phyloP scores from a whole-genome alignment of 2,888 invertebrate species.

The Lepas anatifera region DNA sequence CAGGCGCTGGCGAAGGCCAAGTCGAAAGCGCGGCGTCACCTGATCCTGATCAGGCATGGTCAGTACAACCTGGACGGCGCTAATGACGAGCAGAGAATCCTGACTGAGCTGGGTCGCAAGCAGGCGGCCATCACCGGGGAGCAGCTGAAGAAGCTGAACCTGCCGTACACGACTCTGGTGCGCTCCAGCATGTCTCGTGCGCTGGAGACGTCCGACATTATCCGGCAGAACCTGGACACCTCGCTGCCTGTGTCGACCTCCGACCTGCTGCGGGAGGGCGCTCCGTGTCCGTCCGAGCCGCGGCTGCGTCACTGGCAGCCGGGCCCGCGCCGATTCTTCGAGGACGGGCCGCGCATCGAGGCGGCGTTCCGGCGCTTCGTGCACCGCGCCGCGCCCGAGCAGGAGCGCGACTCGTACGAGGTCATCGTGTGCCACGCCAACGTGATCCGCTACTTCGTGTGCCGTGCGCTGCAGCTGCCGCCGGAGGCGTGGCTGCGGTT shows the following conservation, averaged over 20 bases:
- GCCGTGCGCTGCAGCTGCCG: conserved; percentile 82
- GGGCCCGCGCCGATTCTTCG: conserved; percentile 72
- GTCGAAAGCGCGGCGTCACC: conserved; percentile 56
- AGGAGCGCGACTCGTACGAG: conserved; percentile 71
- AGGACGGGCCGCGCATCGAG: conserved; percentile 88
- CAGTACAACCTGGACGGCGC: conserved; percentile 55
- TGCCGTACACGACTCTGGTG: conserved; percentile 66
- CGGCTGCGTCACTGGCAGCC: conserved; percentile 78
- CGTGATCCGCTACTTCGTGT: conserved; percentile 52
- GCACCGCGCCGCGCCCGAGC: conserved; percentile 69
- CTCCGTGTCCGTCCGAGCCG: conserved; percentile 89
- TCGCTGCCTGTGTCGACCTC: conserved; percentile 46
- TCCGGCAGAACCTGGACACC: conserved; percentile 52
- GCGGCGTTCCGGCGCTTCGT: conserved; percentile 89
- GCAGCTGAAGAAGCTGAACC: conserved; percentile 55
- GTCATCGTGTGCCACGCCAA: conserved; percentile 94
- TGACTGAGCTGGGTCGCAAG: conserved; percentile 68
- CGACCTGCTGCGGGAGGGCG: conserved; percentile 75
- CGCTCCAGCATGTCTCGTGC: conserved; percentile 90
- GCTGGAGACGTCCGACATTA: conserved; percentile 76
- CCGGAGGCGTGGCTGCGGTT: conserved; percentile 94
- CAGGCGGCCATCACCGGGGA: conserved; percentile 80
- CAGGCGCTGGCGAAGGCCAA: conserved; percentile 43
- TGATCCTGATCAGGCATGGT: conserved; percentile 86
- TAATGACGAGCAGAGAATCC: conserved; percentile 29